Percentiles rank a stretch among this genome's conserved stretches.
phyloP scores from a whole-genome alignment of 1,140 invertebrate species.

The Radopholus similis region DNA sequence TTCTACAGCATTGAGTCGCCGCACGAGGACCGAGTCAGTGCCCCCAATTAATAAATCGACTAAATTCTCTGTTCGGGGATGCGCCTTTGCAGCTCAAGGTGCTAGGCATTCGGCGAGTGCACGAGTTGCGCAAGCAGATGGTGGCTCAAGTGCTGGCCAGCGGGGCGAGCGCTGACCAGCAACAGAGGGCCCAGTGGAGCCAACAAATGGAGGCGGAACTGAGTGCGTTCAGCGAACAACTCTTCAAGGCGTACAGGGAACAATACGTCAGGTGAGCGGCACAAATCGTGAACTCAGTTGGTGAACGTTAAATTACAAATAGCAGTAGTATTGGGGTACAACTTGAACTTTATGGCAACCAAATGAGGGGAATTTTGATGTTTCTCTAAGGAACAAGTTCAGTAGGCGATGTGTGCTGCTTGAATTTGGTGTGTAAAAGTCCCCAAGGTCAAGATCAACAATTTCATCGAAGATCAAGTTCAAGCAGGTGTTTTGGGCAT shows the following conservation, averaged over 20 bases:
- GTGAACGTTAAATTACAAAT: no score
- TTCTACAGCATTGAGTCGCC: conserved; percentile 80
- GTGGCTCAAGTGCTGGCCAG: conserved; percentile 28
- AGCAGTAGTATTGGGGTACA: no score
- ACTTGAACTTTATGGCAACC: no score
- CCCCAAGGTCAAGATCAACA: neutral
- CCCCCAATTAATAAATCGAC: no score
- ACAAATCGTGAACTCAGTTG: neutral
- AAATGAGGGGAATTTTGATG: no score
- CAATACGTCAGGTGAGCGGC: conserved; percentile 49
- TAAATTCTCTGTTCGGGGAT: conserved; percentile 36
- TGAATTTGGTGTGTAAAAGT: neutral
- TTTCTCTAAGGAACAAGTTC: no score
- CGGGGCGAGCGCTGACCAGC: neutral
- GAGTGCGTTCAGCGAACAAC: conserved; percentile 48
- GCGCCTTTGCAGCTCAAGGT: conserved; percentile 48
- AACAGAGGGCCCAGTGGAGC: conserved; percentile 40
- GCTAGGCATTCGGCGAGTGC: conserved; percentile 37
- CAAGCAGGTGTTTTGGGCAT: no score
- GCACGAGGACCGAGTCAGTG: conserved; percentile 66
- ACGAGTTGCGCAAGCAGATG: conserved; percentile 36
- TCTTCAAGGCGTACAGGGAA: conserved; percentile 57
- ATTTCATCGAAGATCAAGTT: no score
- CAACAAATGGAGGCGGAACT: conserved; percentile 32
- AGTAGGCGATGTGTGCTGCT: no score